phyloP scores from a whole-genome alignment of 2,113 vertebrate species.

The Porphyrio hochstetteri region DNA sequence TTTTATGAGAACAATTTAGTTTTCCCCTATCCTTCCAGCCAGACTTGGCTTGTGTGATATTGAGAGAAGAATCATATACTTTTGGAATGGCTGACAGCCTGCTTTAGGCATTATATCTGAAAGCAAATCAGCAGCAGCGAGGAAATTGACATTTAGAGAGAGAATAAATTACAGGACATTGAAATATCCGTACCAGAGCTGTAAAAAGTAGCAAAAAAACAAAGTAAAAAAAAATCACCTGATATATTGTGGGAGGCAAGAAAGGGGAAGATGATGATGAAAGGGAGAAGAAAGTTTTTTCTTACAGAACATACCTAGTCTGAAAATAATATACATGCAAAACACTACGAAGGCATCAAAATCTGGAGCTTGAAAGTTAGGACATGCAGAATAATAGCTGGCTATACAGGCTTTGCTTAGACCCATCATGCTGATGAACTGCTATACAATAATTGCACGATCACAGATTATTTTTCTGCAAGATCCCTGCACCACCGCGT shows the following conservation, averaged over 20 bases:
- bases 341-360: not conserved
- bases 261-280: not conserved
- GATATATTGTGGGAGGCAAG: not conserved
- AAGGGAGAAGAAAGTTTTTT: not conserved
- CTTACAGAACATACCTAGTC: not conserved
- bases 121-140: constrained; percentile 56
- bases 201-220: constrained; percentile 22
- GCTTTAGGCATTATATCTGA: constrained; percentile 57
- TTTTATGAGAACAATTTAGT: constrained; percentile 59
- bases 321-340: not conserved
- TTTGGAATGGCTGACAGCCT: constrained; percentile 43
- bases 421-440: not conserved
- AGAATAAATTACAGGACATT: constrained; percentile 62
- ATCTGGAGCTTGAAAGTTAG: not conserved
- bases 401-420: not conserved
- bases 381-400: not conserved
- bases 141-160: constrained; percentile 56
- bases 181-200: constrained; percentile 43
- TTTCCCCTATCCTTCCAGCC: constrained; percentile 34
- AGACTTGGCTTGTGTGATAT: constrained; percentile 16
- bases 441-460: fast-evolving
- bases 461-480: not conserved
- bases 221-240: not conserved
- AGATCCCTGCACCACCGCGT: not conserved
- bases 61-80: constrained; percentile 25